phyloP scores from a whole-genome alignment of 2,113 vertebrate genomes.

The Promerops cafer region DNA sequence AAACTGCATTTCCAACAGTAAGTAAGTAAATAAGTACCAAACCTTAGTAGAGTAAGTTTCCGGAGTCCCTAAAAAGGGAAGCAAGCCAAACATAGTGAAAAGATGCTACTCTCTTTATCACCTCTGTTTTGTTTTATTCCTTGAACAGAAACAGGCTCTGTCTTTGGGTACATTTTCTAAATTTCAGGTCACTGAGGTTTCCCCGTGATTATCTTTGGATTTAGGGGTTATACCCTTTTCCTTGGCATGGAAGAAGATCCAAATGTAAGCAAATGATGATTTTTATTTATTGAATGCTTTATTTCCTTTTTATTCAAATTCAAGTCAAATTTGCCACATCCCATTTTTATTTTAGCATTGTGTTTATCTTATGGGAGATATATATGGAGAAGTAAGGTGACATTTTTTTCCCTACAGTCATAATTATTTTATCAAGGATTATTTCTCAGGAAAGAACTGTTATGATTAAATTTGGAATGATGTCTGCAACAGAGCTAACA shows the following conservation, averaged over 20 bases:
- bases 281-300: background rate
- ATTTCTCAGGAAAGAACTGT: background rate
- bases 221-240: background rate
- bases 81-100: background rate
- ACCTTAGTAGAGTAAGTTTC: background rate
- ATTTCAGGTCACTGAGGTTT: background rate
- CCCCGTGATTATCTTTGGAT: background rate
- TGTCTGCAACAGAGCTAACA: background rate
- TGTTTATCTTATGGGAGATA: background rate
- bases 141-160: background rate
- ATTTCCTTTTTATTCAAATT: background rate
- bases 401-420: background rate
- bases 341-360: accelerated
- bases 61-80: background rate
- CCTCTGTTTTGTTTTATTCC: background rate
- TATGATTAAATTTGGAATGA: background rate
- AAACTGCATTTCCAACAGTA: background rate
- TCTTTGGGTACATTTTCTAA: background rate
- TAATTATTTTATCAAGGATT: background rate
- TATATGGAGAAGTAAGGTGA: background rate
- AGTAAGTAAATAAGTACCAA: background rate
- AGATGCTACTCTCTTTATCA: background rate
- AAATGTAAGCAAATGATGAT: background rate
- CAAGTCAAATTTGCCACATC: background rate
- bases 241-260: background rate